phyloP scores from a whole-genome alignment of 2,888 invertebrate genomes.

The Parascotia fuliginaria region DNA sequence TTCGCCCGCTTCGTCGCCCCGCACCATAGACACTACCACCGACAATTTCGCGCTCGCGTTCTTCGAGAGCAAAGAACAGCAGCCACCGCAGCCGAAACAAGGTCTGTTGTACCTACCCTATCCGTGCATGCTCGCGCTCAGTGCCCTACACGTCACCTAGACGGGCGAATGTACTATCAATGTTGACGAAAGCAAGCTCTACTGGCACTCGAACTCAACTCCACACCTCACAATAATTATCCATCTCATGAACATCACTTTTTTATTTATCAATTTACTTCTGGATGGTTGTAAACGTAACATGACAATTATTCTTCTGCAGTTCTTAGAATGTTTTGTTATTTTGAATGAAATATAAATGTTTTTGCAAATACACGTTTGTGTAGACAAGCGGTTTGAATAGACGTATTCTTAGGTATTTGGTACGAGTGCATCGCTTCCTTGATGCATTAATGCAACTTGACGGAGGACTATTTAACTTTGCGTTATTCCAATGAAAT shows the following conservation, averaged over 20 bases:
- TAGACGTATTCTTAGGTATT: too few relatives aligned
- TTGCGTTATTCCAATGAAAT: too few relatives aligned
- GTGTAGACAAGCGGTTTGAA: too few relatives aligned
- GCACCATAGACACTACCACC: conserved; percentile 89
- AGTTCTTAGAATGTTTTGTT: too few relatives aligned
- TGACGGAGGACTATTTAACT: too few relatives aligned
- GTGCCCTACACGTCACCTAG: not conserved
- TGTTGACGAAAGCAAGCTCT: not conserved
- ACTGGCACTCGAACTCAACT: not conserved
- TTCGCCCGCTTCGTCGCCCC: conserved; percentile 76
- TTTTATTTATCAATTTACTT: not conserved
- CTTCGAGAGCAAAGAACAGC: conserved; percentile 89
- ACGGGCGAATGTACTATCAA: conserved; percentile 3
- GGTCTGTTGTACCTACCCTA: conserved; percentile 51
- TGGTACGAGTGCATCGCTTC: too few relatives aligned
- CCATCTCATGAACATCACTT: not conserved
- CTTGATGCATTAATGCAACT: too few relatives aligned
- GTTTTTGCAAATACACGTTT: too few relatives aligned
- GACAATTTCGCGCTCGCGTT: conserved; percentile 92
- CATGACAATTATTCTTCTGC: too few relatives aligned
- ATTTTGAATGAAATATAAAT: too few relatives aligned
- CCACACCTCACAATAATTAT: not conserved
- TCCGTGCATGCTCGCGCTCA: conserved; percentile 8
- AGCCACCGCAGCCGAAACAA: conserved; percentile 72
- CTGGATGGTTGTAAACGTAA: too few relatives aligned